Evolutionary conservation across 1,140 invertebrate genomes (phyloP).

Genomic region (Drosophila varians): DNA sequence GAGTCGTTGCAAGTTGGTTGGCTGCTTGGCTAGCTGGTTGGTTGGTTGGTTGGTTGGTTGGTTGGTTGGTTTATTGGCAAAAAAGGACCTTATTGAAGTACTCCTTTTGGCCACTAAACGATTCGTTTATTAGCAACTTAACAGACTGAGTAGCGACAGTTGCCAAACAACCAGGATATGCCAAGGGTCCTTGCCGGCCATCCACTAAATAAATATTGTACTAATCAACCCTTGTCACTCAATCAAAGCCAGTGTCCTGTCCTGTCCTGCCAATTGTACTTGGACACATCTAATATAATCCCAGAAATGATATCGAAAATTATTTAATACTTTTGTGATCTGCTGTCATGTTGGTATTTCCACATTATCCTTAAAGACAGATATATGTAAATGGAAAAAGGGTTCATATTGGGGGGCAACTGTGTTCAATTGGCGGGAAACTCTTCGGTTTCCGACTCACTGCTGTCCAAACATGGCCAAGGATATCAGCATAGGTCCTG

Average conservation of each 20-base stretch:
- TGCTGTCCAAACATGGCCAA: conserved; percentile 50
- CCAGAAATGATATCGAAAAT: too few species aligned
- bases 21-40: too few species aligned
- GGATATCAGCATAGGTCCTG: conserved; percentile 26
- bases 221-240: conserved; percentile 65
- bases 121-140: conserved; percentile 46
- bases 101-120: background rate
- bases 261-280: background rate
- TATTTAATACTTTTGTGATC: conserved; percentile 59
- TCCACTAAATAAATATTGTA: conserved; percentile 20
- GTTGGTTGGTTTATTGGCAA: background rate
- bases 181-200: background rate
- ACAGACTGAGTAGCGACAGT: too few species aligned
- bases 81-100: background rate
- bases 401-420: conserved; percentile 41
- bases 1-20: background rate
- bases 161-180: conserved; percentile 32
- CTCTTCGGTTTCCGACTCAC: conserved; percentile 56
- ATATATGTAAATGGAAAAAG: too few species aligned
- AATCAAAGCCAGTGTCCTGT: conserved; percentile 28
- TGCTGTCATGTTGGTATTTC: conserved; percentile 50
- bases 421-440: conserved; percentile 67
- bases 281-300: too few species aligned
- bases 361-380: background rate
- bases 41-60: background rate